Base-by-base conservation (phyloP, 1,140 invertebrate genomes). In the Euborellia annulipes region DNA sequence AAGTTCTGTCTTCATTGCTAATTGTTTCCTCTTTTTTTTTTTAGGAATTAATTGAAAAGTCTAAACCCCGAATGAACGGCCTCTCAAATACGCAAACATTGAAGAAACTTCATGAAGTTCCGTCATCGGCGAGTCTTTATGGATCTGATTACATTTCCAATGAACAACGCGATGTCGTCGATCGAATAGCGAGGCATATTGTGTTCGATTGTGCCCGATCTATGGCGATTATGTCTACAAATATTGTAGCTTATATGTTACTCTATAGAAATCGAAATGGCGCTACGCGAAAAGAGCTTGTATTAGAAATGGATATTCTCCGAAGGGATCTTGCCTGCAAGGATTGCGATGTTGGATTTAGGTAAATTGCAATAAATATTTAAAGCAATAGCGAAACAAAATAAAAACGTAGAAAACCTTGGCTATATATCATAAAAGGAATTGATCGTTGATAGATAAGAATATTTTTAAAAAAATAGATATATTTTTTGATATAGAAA, bases 161-260 rank as follows among this genome's bases (percentile, higher is more conserved):
- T 45, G 85, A 89, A 52, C 77, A 90, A 51, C 76, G 83, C 54
- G 73, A 76, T 55, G 67, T 90, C 41, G 82, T 93, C 0, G 82
- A 89, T 52, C 78, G 72, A 48, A 79, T 93, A 36, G 89, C 85
- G 2, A 75, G 81, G 50, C 89, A 95, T 67, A 71, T 93, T 50
- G 74, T 92, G 40, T 89, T 18, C 41, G 46, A 90, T 67, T 81
- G 80, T 51, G 71, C 77, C 0, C 67, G 75, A 53, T 76, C 79
- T 3, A 86, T 80, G 14, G 77, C 86, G 1, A 68, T 92, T 14
- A 93, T 93, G 88, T 84, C 85, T 19, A 93, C 89, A 0, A 89
- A 94, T 61, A 72, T 85, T 2, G 64, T 93, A 17, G 75, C 87
- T 11, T 94, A 90, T 64, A 62, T 93, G 37, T 62, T 94, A n/a